Base-by-base conservation (phyloP, 1,140 invertebrate species). In the Bombus huntii region DNA sequence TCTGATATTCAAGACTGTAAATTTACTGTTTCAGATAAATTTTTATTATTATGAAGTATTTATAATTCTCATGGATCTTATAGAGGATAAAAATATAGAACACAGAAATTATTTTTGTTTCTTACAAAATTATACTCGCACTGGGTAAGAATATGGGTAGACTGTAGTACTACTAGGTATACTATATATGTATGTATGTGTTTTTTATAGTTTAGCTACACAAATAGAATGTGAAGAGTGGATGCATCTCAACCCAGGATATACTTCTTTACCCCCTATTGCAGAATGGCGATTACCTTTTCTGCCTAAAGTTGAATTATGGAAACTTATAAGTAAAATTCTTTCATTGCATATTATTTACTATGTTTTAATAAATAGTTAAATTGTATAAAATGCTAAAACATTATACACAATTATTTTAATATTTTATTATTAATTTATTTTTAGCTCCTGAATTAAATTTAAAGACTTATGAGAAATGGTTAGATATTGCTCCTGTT, bases 21-120 rank as follows among this genome's bases (percentile, higher is more conserved):
- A 62, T 87, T 78, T 44, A 47, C 28, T 71, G 0, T 77, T 88
- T 74, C 72, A 94, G 92, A 90, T 95, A 3, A 95, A 94, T 87
- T 94, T 93, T 86, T 95, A 95, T 81, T 85, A 95, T 77, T 95
- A 95, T 87, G 95, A 95, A 92, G 90, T 95, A 12, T 95, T 94
- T 83, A 86, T 94, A 62, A 91, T 95, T 37, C 92, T 95, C 59
- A 82, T 94, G 57, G 92, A 95, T 53, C 87, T 95, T 13, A 62
- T 93, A 22, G 87, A 90, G 82, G 89, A 94, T 76, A 89, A 87
- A 66, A 82, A 88, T 59, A 53, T 91, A 28, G 80, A 90, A 12
- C 88, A 88, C 57, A 92, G 89, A 65, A 89, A 92, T 88, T 89
- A 92, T 75, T 88, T 95, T 31, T 90, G 73, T 37, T 94, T 94